Evolutionary conservation across 2,888 invertebrate species (phyloP).

Genomic region (Venustoraphidia nigricollis): DNA sequence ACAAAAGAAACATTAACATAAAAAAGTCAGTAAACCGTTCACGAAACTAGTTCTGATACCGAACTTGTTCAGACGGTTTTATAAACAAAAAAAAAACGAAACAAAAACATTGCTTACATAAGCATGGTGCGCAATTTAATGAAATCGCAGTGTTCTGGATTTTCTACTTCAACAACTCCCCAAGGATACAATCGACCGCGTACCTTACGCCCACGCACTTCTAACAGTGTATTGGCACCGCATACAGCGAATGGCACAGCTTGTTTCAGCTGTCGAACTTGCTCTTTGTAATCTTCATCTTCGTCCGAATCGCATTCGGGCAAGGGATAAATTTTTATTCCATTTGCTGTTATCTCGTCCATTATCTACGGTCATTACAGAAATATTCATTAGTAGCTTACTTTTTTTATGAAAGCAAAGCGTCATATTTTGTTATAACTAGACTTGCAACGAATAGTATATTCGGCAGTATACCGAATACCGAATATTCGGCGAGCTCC

Average conservation of each 20-base stretch:
- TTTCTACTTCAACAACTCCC: slow-evolving; percentile 98
- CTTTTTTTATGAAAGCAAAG: no score
- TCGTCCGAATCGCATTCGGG: slow-evolving; percentile 92
- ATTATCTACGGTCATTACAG: slow-evolving; percentile 38
- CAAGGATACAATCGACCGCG: slow-evolving; percentile 92
- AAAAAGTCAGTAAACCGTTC: no score
- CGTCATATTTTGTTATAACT: no score
- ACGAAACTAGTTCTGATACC: not conserved
- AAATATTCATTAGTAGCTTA: no score
- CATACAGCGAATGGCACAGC: slow-evolving; percentile 98
- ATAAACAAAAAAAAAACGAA: not conserved
- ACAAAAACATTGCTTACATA: slow-evolving; percentile 42
- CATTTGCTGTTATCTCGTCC: slow-evolving; percentile 81
- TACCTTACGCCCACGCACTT: slow-evolving; percentile 85
- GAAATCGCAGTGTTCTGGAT: slow-evolving; percentile 96
- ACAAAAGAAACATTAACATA: no score
- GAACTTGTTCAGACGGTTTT: not conserved
- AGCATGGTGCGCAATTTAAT: slow-evolving; percentile 93
- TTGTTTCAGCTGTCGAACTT: slow-evolving; percentile 76
- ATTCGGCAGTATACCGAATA: no score
- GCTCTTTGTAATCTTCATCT: slow-evolving; percentile 93
- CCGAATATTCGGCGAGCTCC: no score
- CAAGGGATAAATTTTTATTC: slow-evolving; percentile 86
- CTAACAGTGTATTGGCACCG: slow-evolving; percentile 79
- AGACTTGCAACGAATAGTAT: no score